These are phyloP conservation scores for Campoletis sonorensis DNA, from an alignment of 1,140 invertebrate genomes.

Conservation along the genomic window DNA sequence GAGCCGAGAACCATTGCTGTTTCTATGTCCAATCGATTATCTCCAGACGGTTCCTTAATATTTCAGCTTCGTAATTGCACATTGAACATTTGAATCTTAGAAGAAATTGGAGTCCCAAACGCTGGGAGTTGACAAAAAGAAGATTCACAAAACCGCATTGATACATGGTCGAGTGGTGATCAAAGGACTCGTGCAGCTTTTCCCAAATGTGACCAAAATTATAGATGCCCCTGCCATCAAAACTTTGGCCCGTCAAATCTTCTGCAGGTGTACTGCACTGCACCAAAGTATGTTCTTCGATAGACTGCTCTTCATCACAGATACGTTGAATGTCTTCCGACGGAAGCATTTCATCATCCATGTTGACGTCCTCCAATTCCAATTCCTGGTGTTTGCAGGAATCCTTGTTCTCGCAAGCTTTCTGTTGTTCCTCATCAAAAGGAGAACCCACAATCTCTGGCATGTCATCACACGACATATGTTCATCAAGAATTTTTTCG, in stretches of 20 bases:
- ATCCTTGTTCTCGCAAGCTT: neutral
- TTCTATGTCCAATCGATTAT: conserved; percentile 53
- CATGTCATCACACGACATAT: neutral
- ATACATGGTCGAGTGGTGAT: neutral
- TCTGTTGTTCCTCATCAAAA: neutral
- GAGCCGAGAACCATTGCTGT: conserved; percentile 54
- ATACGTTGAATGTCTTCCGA: neutral
- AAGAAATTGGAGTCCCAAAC: neutral
- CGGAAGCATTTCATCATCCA: too few relatives aligned
- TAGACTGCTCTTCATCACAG: neutral
- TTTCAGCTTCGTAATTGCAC: conserved; percentile 16
- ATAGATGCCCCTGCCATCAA: neutral
- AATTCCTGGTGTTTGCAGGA: too few relatives aligned
- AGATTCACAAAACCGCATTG: conserved; percentile 18
- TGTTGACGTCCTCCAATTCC: too few relatives aligned
- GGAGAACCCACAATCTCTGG: too few relatives aligned
- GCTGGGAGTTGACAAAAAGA: neutral
- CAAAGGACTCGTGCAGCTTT: neutral
- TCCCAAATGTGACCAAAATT: neutral
- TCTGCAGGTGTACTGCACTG: neutral
- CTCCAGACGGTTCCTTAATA: conserved; percentile 51
- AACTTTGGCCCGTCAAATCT: neutral
- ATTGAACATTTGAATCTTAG: neutral
- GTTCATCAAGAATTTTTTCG: neutral
- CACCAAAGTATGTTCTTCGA: neutral